These are phyloP conservation scores for Latheticus oryzae DNA, from an alignment of 2,888 invertebrate species.

Conservation along the genomic window DNA sequence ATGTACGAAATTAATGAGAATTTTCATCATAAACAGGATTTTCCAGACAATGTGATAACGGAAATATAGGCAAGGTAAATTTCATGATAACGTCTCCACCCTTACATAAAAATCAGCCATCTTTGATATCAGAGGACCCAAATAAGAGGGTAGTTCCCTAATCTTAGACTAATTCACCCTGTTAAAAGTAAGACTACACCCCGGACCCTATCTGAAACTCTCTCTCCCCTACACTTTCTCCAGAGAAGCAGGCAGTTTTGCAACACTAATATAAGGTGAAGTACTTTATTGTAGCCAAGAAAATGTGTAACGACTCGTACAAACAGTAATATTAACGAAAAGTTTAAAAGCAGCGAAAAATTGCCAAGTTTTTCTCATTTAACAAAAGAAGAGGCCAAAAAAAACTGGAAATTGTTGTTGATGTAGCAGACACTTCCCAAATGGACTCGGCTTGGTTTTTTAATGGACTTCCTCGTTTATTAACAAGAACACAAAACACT, in stretches of 20 bases:
- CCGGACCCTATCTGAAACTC: slow-evolving; percentile 44
- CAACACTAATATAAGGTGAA: slow-evolving; percentile 33
- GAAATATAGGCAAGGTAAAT: slow-evolving; percentile 12
- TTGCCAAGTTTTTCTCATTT: slow-evolving; percentile 14
- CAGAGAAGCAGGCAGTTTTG: slow-evolving; percentile 18
- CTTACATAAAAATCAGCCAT: slow-evolving; percentile 57
- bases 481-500: slow-evolving; percentile 40
- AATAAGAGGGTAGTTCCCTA: slow-evolving; percentile 58
- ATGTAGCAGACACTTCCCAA: slow-evolving; percentile 14
- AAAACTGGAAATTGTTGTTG: slow-evolving; percentile 12
- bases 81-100: slow-evolving; percentile 25
- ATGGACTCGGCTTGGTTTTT: slow-evolving; percentile 23
- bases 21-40: slow-evolving; percentile 1
- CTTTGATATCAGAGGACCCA: slow-evolving; percentile 56
- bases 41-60: no score
- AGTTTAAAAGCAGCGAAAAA: slow-evolving; percentile 9
- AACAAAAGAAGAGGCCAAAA: not conserved
- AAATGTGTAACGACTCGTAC: slow-evolving; percentile 17
- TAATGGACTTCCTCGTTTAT: slow-evolving; percentile 37
- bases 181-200: slow-evolving; percentile 60
- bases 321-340: slow-evolving; percentile 19
- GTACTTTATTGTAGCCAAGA: slow-evolving; percentile 34
- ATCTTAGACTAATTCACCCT: slow-evolving; percentile 60
- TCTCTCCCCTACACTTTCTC: slow-evolving; percentile 31
- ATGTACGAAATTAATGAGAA: slow-evolving; percentile 4